Percentiles rank a stretch among this genome's conserved stretches.
Evolutionary conservation across 2,797 vertebrate species (phyloP).

Genomic region (Pangasius larnaudii): DNA sequence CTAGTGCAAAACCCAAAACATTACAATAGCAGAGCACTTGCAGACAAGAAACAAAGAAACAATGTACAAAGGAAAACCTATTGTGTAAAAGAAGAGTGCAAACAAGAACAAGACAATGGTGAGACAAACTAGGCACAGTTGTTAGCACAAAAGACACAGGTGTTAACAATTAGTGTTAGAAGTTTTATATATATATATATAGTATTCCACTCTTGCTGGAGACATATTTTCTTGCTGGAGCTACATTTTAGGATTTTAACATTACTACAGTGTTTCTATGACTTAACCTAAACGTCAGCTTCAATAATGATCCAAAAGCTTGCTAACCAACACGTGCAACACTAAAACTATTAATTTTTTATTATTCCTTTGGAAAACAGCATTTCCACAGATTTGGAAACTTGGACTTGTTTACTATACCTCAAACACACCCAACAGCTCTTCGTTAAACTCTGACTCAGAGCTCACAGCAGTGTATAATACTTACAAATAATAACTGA

Average conservation of each 20-base stretch:
- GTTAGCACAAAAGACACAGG: background rate
- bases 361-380: constrained; percentile 29
- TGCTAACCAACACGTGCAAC: background rate
- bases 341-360: background rate
- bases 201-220: background rate
- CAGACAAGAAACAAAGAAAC: background rate
- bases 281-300: background rate
- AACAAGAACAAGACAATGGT: background rate
- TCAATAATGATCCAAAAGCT: background rate
- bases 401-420: constrained; percentile 20
- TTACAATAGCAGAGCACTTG: background rate
- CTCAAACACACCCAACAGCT: constrained; percentile 12
- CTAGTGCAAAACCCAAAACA: background rate
- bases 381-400: constrained; percentile 35
- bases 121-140: background rate
- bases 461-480: background rate
- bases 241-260: background rate
- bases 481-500: background rate
- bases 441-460: constrained; percentile 7
- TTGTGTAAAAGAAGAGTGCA: background rate
- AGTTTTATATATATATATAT: background rate
- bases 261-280: background rate
- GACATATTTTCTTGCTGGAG: background rate
- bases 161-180: background rate
- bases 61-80: background rate